phyloP scores from a whole-genome alignment of 2,888 invertebrate genomes.

The Synergus laeviventris region DNA sequence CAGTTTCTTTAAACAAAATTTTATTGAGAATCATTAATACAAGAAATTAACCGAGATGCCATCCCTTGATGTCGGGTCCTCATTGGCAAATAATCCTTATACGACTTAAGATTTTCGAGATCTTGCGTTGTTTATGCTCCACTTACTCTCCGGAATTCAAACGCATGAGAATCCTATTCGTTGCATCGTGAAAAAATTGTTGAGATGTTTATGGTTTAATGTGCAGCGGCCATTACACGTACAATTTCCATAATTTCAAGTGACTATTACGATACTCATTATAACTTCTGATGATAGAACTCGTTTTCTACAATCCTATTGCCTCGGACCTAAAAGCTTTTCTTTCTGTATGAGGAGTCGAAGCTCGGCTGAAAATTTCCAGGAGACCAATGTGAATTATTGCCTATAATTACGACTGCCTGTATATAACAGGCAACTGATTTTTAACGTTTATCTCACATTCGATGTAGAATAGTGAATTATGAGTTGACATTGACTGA shows the following conservation, averaged over 20 bases:
- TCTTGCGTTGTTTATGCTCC: constrained; percentile 55
- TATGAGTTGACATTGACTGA: constrained; percentile 11
- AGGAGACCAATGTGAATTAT: neutral
- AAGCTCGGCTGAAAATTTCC: neutral
- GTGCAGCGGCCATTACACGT: neutral
- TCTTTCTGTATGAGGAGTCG: neutral
- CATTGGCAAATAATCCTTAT: neutral
- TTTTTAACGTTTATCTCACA: neutral
- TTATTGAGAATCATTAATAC: too few species aligned
- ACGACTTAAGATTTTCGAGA: constrained; percentile 39
- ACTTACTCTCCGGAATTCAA: constrained; percentile 51
- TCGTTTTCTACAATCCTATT: neutral
- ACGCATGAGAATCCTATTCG: constrained; percentile 46
- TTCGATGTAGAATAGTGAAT: constrained; percentile 13
- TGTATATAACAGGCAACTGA: neutral
- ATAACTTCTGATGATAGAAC: neutral
- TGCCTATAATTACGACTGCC: neutral
- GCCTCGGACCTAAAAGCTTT: neutral
- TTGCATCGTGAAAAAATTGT: constrained; percentile 5
- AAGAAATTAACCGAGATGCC: too few species aligned
- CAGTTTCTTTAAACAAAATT: too few species aligned
- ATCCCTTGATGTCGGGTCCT: too few species aligned
- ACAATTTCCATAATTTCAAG: constrained; percentile 27
- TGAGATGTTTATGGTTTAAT: constrained; percentile 11
- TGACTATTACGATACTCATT: neutral